Evolutionary conservation across 2,113 vertebrate species (phyloP).

Genomic region (Chaetodon trifascialis): DNA sequence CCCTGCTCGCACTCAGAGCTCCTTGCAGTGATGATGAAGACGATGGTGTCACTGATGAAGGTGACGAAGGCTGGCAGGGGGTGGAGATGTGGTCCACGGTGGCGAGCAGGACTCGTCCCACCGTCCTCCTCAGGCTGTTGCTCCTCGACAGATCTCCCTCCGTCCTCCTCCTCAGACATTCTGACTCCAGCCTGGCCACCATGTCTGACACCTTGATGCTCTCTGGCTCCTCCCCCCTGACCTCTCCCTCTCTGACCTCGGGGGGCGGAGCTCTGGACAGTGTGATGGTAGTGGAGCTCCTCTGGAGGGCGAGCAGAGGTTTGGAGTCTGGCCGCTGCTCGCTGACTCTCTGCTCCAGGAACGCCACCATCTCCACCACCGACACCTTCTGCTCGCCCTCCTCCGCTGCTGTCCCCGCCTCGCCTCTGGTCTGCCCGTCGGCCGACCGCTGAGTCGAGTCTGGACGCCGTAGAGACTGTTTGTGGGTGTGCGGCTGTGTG

Average conservation of each 20-base stretch:
- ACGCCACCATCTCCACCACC: constrained; percentile 95
- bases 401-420: not conserved
- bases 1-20: not conserved
- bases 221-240: constrained; percentile 81
- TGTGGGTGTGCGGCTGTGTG: not conserved
- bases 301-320: constrained; percentile 53
- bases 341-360: constrained; percentile 90
- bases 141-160: constrained; percentile 85
- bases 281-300: constrained; percentile 58
- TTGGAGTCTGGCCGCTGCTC: constrained; percentile 49
- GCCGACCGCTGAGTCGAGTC: not conserved
- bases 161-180: constrained; percentile 85
- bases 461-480: accelerated
- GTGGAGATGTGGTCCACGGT: constrained; percentile 5
- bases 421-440: accelerated
- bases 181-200: constrained; percentile 94
- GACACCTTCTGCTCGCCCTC: constrained; percentile 82
- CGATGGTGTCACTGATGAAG: not conserved
- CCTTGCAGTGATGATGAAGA: not conserved
- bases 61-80: constrained; percentile 8
- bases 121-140: constrained; percentile 90
- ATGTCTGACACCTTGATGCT: constrained; percentile 92
- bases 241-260: constrained; percentile 25
- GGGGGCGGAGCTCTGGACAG: constrained; percentile 43
- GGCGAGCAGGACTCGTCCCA: constrained; percentile 89